Evolutionary conservation across 2,113 vertebrate species (phyloP).

Genomic region (Panthera leo): DNA sequence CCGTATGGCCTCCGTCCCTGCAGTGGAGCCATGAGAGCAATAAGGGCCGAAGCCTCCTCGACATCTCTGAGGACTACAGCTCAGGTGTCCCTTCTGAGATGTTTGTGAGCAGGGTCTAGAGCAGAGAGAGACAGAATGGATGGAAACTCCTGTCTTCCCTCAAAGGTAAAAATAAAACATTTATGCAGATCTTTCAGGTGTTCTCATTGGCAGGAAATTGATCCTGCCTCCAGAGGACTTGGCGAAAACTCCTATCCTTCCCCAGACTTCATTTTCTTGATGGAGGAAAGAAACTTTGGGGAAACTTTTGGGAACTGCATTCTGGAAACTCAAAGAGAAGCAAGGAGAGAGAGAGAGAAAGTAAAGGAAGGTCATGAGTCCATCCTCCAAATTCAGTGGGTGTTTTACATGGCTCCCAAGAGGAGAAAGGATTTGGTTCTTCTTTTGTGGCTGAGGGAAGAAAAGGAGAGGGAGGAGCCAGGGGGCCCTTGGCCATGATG

Average conservation of each 20-base stretch:
- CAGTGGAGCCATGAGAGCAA: background rate
- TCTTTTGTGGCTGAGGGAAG: background rate
- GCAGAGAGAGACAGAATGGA: background rate
- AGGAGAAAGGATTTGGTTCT: background rate
- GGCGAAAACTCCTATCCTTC: background rate
- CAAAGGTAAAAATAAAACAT: background rate
- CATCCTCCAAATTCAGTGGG: background rate
- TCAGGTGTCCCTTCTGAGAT: background rate
- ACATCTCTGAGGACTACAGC: background rate
- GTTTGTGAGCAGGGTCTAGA: background rate
- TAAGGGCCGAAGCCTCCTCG: background rate
- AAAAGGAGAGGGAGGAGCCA: rapidly evolving
- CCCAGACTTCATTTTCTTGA: background rate
- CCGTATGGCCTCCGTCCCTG: background rate
- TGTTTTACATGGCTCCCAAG: background rate
- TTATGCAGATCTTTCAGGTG: background rate
- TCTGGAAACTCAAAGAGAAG: background rate
- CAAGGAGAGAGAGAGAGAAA: background rate
- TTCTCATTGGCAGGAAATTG: background rate
- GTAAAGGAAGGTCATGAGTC: background rate
- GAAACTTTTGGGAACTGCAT: background rate
- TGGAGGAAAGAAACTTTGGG: background rate
- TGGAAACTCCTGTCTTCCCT: background rate
- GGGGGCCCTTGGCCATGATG: background rate
- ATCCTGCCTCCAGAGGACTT: background rate